Conservation (phyloP, 1,140 invertebrate genomes). For the Tetragonula clypearis region DNA sequence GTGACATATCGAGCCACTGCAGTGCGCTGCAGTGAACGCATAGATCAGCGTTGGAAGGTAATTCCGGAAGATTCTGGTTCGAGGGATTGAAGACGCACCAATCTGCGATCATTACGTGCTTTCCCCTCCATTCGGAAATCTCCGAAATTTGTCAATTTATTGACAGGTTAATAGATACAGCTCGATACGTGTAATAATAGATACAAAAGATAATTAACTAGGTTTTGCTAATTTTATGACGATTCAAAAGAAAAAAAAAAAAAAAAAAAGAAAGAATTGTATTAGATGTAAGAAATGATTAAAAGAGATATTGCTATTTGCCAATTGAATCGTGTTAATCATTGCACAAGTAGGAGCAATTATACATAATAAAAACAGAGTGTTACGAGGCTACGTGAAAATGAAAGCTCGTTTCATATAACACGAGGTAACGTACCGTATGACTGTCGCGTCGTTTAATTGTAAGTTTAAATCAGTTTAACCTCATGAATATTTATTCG, state of each 20-base stretch:
- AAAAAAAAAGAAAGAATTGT: neutral
- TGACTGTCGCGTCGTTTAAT: neutral
- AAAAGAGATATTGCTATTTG: neutral
- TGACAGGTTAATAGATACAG: neutral
- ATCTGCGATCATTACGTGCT: conserved; percentile 38
- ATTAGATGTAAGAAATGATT: neutral
- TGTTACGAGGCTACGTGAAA: neutral
- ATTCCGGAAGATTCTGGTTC: conserved; percentile 52
- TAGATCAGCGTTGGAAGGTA: conserved; percentile 51
- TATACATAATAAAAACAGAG: conserved; percentile 9
- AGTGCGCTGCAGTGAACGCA: conserved; percentile 55
- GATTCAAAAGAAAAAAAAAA: neutral
- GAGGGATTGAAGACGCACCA: conserved; percentile 25
- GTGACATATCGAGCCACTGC: conserved; percentile 62
- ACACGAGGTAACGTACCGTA: neutral
- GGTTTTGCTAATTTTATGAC: neutral
- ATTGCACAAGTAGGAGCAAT: neutral
- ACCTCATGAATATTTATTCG: neutral
- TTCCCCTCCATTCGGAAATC: neutral
- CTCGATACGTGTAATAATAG: too few relatives aligned
- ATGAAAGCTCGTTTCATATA: neutral
- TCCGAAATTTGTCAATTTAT: conserved; percentile 19
- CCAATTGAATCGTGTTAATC: neutral
- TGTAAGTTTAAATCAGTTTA: neutral
- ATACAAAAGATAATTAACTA: neutral